phyloP scores from a whole-genome alignment of 2,797 vertebrate genomes.

The Melanotaenia maccullochi region DNA sequence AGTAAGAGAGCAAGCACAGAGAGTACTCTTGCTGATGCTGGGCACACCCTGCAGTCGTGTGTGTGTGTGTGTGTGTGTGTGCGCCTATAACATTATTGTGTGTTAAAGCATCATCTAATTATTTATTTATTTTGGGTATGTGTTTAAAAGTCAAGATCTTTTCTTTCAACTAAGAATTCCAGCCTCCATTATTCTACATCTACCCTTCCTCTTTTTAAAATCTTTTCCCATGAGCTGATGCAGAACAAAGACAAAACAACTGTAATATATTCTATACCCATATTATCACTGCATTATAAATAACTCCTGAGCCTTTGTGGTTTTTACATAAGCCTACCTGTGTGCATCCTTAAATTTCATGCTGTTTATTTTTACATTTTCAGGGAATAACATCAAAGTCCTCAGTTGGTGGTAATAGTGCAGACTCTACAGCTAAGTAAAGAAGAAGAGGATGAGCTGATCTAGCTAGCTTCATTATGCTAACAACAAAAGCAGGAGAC shows the following conservation, averaged over 20 bases:
- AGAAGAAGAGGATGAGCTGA: not conserved
- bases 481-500: not conserved
- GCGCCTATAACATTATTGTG: slow-evolving; percentile 33
- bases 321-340: slow-evolving; percentile 9
- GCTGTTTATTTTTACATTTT: not conserved
- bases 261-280: slow-evolving; percentile 51
- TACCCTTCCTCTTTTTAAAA: slow-evolving; percentile 44
- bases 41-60: slow-evolving; percentile 69
- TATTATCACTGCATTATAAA: slow-evolving; percentile 61
- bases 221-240: slow-evolving; percentile 45
- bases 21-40: slow-evolving; percentile 64
- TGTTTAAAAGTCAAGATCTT: slow-evolving; percentile 40
- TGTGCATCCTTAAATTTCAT: slow-evolving; percentile 26
- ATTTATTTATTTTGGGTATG: slow-evolving; percentile 47
- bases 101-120: slow-evolving; percentile 32
- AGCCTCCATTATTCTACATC: slow-evolving; percentile 38
- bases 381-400: not conserved
- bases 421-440: not conserved
- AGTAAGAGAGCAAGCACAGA: slow-evolving; percentile 63
- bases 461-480: not conserved
- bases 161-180: slow-evolving; percentile 48
- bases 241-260: slow-evolving; percentile 61
- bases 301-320: slow-evolving; percentile 29
- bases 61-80: slow-evolving; percentile 27
- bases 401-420: not conserved